A percentile compares a stretch with the other conserved stretches of the same genome.
These are phyloP conservation scores for Eudemis profundana DNA, from an alignment of 2,888 invertebrate genomes.

Conservation along the genomic window DNA sequence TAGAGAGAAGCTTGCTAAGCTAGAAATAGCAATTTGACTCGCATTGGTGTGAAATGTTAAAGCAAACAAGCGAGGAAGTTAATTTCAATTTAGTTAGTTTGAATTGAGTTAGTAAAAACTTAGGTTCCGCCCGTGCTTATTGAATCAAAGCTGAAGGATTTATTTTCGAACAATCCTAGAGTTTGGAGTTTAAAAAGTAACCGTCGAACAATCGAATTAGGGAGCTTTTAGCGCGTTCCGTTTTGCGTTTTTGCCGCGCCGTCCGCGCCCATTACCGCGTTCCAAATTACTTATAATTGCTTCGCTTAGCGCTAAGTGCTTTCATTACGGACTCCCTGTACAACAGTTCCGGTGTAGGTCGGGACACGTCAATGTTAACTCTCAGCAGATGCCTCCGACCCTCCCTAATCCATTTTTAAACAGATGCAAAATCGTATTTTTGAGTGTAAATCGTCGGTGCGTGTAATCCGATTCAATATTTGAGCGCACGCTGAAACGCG, in stretches of 20 bases:
- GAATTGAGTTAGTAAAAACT: conserved; percentile 31
- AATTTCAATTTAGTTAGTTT: conserved; percentile 5
- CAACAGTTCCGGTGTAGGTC: conserved; percentile 68
- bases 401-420: conserved; percentile 62
- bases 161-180: conserved; percentile 56
- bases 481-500: conserved; percentile 51
- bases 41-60: conserved; percentile 1
- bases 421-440: conserved; percentile 46
- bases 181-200: conserved; percentile 75
- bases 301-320: conserved; percentile 85
- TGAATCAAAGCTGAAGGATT: conserved; percentile 52
- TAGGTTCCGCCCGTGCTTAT: conserved; percentile 22
- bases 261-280: conserved; percentile 82
- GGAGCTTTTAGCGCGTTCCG: conserved; percentile 81
- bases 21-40: not conserved
- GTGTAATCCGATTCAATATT: conserved; percentile 49
- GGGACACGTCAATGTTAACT: conserved; percentile 68
- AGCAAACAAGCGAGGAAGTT: conserved; percentile 8
- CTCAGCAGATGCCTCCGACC: conserved; percentile 49
- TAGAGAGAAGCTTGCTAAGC: not conserved
- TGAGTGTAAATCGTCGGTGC: conserved; percentile 44
- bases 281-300: conserved; percentile 85
- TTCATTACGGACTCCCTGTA: conserved; percentile 76
- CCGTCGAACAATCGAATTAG: conserved; percentile 81
- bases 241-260: conserved; percentile 83